These are phyloP conservation scores for Potamilus streckersoni DNA, from an alignment of 1,140 invertebrate genomes.

Conservation along the genomic window DNA sequence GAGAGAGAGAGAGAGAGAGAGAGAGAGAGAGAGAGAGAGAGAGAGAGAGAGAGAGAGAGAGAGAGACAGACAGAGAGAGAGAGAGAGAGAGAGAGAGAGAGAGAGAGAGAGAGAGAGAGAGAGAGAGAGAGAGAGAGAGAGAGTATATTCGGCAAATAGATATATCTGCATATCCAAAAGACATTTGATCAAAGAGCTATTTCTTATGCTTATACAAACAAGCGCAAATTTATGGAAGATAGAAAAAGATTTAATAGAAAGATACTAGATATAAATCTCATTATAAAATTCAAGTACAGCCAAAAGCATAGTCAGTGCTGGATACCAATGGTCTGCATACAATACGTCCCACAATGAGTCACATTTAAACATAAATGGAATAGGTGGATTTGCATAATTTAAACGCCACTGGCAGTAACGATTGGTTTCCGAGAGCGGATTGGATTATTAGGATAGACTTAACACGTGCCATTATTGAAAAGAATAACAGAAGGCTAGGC, in stretches of 20 bases:
- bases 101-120: neutral
- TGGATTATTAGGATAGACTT: no score
- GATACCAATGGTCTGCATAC: no score
- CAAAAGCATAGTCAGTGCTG: neutral
- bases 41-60: neutral
- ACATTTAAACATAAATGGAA: no score
- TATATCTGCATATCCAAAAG: neutral
- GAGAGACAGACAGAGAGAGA: no score
- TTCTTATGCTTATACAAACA: neutral
- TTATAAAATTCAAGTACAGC: neutral
- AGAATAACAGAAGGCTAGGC: no score
- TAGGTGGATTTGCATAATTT: no score
- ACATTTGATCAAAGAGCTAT: neutral
- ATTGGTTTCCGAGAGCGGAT: no score
- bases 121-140: neutral
- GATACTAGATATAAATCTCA: neutral
- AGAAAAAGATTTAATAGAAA: neutral
- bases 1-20: neutral
- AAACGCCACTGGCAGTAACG: no score
- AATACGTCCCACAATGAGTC: no score
- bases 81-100: neutral
- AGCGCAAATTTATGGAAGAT: neutral
- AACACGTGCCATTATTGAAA: no score
- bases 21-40: neutral
- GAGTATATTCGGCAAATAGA: neutral